phyloP scores from a whole-genome alignment of 2,888 invertebrate species.

The Diaperis boleti region DNA sequence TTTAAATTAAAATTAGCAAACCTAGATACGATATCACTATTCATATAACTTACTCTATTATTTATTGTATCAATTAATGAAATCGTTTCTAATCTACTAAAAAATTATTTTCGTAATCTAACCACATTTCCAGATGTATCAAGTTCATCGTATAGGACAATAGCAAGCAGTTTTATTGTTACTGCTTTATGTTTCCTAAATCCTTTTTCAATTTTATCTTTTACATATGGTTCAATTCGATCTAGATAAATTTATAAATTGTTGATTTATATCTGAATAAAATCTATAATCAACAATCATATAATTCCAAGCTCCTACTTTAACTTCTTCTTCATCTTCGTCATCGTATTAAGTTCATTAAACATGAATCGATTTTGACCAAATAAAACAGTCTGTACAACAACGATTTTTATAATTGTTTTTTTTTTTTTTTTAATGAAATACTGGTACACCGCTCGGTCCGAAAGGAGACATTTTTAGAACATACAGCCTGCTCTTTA shows the following conservation, averaged over 20 bases:
- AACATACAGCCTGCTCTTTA: slow-evolving; percentile 1
- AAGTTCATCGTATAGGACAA: slow-evolving; percentile 14
- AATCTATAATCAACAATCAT: slow-evolving; percentile 23
- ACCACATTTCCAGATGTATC: slow-evolving; percentile 15
- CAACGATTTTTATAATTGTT: too few species aligned
- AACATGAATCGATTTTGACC: slow-evolving; percentile 1
- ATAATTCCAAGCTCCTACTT: slow-evolving; percentile 27
- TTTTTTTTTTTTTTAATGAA: too few species aligned
- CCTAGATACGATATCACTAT: slow-evolving; percentile 26
- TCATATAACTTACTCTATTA: slow-evolving; percentile 21
- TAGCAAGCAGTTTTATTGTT: slow-evolving; percentile 14
- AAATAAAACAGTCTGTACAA: too few species aligned
- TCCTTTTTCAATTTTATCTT: slow-evolving; percentile 8
- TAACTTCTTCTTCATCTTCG: slow-evolving; percentile 62
- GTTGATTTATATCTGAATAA: slow-evolving; percentile 25
- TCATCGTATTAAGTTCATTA: slow-evolving; percentile 53
- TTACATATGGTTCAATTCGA: slow-evolving; percentile 9
- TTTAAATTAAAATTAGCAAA: slow-evolving; percentile 26
- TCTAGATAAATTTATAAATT: slow-evolving; percentile 23
- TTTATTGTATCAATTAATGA: slow-evolving; percentile 20
- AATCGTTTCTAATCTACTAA: slow-evolving; percentile 23
- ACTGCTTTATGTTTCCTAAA: slow-evolving; percentile 15
- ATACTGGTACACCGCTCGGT: too few species aligned
- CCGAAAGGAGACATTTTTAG: too few species aligned
- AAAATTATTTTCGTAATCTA: too few species aligned